Evolutionary conservation across 1,140 invertebrate genomes (phyloP), one percentile per base, ranked within the genome.

Genomic region (Eumaeus atala): DNA sequence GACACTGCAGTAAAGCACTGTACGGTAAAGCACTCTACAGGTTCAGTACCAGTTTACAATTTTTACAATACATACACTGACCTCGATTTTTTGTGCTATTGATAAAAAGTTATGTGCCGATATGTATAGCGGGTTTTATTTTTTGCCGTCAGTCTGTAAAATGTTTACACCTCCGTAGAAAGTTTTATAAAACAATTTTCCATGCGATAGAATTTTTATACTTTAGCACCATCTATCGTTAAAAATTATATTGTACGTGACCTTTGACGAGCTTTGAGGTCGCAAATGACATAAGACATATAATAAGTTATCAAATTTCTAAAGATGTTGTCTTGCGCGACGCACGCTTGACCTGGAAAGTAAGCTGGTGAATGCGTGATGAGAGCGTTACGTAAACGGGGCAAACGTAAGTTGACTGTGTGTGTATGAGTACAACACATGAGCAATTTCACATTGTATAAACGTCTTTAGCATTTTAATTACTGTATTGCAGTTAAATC

Each of bases 41-140:
- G 63, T 69, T 69, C 61, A 61, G 59, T 59, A 56, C 61, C 57
- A 42, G 56, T 63, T 61, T 56, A 64, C 62, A 62, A 67, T n/a
- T n/a, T n/a, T n/a, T 62, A 57, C 55, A 52, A 17, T 50, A 28
- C 49, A 7, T 59, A 48, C 53, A 51, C 60, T 60, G 56, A 62
- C 56, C 61, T 59, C 58, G 55, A 65, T 64, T 37, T 61, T 63
- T 60, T 62, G 56, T 58, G 56, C 61, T 59, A 58, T 58, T 56
- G 49, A 58, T 58, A 63, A 62, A 62, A 56, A 51, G 35, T 60
- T 60, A 58, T 57, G 18, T 17, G 51, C 37, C 54, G 47, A 57
- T 57, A 57, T 48, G 35, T 36, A 12, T 33, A 12, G 34, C 48
- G 9, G 14, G 48, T 35, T 35, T 50, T 50, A 33, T 50, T 50